Conservation (phyloP, 2,888 invertebrate genomes). For the Lomographa bimaculata region DNA sequence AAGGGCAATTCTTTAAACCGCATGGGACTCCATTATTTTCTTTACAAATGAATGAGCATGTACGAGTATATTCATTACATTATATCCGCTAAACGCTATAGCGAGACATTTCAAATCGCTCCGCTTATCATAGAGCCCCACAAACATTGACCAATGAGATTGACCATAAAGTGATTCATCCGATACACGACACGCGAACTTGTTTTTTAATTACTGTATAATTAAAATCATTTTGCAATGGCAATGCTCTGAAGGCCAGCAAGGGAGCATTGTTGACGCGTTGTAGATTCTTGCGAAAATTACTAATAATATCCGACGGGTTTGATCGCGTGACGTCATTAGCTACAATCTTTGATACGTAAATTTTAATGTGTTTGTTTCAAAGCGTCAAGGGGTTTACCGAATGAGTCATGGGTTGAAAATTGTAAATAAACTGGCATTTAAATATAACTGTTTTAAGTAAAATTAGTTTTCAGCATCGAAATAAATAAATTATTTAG, state of each 20-base stretch:
- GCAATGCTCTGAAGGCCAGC: conserved; percentile 32
- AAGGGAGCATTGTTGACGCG: conserved; percentile 32
- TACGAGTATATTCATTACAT: no score
- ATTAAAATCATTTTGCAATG: conserved; percentile 51
- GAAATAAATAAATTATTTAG: no score
- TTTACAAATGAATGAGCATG: no score
- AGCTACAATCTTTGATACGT: conserved; percentile 2
- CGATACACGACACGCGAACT: conserved; percentile 45
- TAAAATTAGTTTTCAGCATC: no score
- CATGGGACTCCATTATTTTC: no score
- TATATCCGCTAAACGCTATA: no score
- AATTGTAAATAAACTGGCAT: no score
- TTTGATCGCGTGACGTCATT: conserved; percentile 37
- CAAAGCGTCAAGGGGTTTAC: conserved; percentile 11
- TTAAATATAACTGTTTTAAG: no score
- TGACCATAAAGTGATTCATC: conserved; percentile 37
- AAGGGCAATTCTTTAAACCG: no score
- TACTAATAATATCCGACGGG: conserved; percentile 36
- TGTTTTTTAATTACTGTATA: conserved; percentile 43
- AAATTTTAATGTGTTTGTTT: not conserved
- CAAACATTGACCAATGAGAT: conserved; percentile 37
- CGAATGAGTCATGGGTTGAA: not conserved
- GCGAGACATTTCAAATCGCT: no score
- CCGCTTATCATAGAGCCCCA: conserved; percentile 30
- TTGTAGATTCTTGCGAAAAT: conserved; percentile 46